Evolutionary conservation across 2,888 invertebrate species (phyloP).

Genomic region (Cepaea hortensis): DNA sequence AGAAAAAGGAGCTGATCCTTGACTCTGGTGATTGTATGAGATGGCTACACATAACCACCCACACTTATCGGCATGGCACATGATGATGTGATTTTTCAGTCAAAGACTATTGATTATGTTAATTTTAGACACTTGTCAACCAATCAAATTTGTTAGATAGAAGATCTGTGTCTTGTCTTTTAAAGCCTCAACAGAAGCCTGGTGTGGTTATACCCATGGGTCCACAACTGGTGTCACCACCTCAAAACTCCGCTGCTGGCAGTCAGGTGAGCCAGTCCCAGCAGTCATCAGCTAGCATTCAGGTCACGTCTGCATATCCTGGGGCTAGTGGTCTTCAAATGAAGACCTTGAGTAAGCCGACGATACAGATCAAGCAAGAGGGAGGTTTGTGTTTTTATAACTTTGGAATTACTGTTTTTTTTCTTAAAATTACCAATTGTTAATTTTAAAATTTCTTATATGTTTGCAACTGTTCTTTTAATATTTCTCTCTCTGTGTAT

Average conservation of each 20-base stretch:
- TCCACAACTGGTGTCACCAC: slow-evolving; percentile 59
- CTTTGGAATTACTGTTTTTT: no score
- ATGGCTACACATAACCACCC: no score
- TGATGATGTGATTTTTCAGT: not conserved
- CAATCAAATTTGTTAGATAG: not conserved
- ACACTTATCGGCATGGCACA: no score
- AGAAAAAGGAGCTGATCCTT: no score
- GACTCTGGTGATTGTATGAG: no score
- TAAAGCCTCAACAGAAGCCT: slow-evolving; percentile 61
- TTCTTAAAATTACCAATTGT: no score
- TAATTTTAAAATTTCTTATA: no score
- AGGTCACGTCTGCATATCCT: slow-evolving; percentile 55
- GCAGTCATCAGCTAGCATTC: slow-evolving; percentile 31
- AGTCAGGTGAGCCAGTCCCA: slow-evolving; percentile 30
- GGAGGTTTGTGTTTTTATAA: slow-evolving; percentile 61
- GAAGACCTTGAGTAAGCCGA: slow-evolving; percentile 66
- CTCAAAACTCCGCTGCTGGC: slow-evolving; percentile 15
- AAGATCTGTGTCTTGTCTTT: not conserved
- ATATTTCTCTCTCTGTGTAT: no score
- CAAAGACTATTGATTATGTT: slow-evolving; percentile 3
- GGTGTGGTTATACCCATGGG: slow-evolving; percentile 72
- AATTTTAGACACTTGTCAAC: not conserved
- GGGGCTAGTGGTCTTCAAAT: slow-evolving; percentile 64
- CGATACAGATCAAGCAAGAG: slow-evolving; percentile 74
- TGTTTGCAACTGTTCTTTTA: no score